Evolutionary conservation across 1,140 invertebrate genomes (phyloP).

Genomic region (Cepaea nemoralis): DNA sequence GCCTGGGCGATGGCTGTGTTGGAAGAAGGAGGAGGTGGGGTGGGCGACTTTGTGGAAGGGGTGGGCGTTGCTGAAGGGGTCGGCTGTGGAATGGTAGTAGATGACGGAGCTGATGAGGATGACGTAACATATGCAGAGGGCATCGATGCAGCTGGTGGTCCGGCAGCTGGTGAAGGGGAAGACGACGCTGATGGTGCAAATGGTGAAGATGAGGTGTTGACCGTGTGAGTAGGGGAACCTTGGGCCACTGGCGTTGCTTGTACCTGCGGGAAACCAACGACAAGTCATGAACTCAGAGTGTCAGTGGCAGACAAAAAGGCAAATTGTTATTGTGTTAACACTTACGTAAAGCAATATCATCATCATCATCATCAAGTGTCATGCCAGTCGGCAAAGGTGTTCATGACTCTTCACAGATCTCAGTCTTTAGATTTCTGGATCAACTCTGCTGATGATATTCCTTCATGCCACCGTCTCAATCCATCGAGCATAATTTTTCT

Average conservation of each 20-base stretch:
- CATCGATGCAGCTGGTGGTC: constrained; percentile 31
- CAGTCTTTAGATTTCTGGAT: too few species aligned
- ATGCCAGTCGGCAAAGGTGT: too few species aligned
- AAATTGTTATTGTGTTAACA: not conserved
- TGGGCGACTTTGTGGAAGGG: not conserved
- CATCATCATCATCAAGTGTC: too few species aligned
- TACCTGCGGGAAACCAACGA: not conserved
- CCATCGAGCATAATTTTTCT: too few species aligned
- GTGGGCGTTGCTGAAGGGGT: constrained; percentile 31
- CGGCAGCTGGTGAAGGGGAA: constrained; percentile 2
- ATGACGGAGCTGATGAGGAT: constrained; percentile 13
- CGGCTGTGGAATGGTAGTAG: constrained; percentile 17
- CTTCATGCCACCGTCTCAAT: too few species aligned
- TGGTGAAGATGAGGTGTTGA: constrained; percentile 39
- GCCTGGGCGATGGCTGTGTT: constrained; percentile 16
- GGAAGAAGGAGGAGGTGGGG: not conserved
- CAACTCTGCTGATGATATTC: too few species aligned
- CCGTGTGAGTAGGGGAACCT: constrained; percentile 48
- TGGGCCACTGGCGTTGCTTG: constrained; percentile 45
- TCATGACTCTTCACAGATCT: not conserved
- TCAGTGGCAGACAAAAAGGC: not conserved
- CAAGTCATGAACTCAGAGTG: not conserved
- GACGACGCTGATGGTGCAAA: constrained; percentile 32
- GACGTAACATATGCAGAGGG: constrained; percentile 4
- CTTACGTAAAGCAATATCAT: too few species aligned